Conservation (phyloP, 1,140 invertebrate species). For the Coenobita brevimanus region DNA sequence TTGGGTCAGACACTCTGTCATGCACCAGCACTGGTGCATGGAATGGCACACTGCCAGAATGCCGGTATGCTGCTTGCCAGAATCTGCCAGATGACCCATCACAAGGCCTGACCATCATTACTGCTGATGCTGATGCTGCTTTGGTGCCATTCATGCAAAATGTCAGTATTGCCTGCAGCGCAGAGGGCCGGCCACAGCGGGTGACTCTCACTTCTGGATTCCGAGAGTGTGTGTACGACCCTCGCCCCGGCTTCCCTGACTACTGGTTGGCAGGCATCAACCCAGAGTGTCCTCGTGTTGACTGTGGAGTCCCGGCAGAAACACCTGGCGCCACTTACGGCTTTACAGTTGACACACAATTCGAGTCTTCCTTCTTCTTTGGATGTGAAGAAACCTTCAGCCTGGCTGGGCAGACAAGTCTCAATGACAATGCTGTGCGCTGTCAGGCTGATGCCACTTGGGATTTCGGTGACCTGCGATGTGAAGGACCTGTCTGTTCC, state of each 20-base stretch:
- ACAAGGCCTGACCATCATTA: slow-evolving; percentile 85
- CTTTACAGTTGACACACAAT: slow-evolving; percentile 88
- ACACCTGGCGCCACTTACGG: slow-evolving; percentile 95
- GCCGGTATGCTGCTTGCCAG: slow-evolving; percentile 85
- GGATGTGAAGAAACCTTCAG: slow-evolving; percentile 96
- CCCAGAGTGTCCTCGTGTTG: slow-evolving; percentile 88
- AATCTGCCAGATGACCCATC: slow-evolving; percentile 90
- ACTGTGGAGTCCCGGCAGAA: slow-evolving; percentile 89
- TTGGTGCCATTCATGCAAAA: slow-evolving; percentile 92
- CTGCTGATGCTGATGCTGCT: slow-evolving; percentile 85
- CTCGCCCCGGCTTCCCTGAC: slow-evolving; percentile 83
- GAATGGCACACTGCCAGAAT: slow-evolving; percentile 95
- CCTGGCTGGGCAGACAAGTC: slow-evolving; percentile 91
- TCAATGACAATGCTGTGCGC: slow-evolving; percentile 92
- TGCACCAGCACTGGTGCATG: slow-evolving; percentile 93
- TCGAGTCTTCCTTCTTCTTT: slow-evolving; percentile 95
- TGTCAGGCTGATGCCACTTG: slow-evolving; percentile 85
- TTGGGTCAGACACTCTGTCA: slow-evolving; percentile 86
- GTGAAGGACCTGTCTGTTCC: slow-evolving; percentile 95
- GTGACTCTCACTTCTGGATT: slow-evolving; percentile 87
- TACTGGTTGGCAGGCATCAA: slow-evolving; percentile 93
- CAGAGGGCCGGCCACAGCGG: slow-evolving; percentile 83
- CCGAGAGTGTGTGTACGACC: slow-evolving; percentile 95
- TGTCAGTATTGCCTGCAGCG: slow-evolving; percentile 87
- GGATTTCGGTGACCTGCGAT: slow-evolving; percentile 97